phyloP scores from a whole-genome alignment of 2,113 vertebrate species.

The Microcebus jonahi region DNA sequence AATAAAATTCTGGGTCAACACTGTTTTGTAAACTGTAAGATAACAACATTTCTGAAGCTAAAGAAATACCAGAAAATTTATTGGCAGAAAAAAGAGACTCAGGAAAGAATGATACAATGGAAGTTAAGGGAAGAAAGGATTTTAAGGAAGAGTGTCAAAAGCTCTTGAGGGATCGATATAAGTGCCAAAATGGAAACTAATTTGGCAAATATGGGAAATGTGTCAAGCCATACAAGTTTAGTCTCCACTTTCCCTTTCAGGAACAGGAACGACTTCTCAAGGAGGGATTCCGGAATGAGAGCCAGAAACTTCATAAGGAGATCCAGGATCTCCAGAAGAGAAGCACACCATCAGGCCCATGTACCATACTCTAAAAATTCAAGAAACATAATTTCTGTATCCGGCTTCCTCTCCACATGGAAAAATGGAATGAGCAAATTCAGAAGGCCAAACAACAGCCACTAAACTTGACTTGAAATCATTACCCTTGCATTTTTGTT shows the following conservation, averaged over 20 bases:
- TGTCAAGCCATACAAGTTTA: neutral
- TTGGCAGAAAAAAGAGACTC: neutral
- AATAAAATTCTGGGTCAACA: neutral
- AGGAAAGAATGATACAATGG: neutral
- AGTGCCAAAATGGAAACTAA: neutral
- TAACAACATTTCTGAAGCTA: neutral
- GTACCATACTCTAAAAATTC: neutral
- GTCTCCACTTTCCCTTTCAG: neutral
- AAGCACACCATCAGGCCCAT: rapidly evolving
- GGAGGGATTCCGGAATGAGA: neutral
- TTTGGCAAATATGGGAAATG: neutral
- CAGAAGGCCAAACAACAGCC: neutral
- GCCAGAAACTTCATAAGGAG: neutral
- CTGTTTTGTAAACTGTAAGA: neutral
- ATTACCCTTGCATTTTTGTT: neutral
- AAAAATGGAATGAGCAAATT: neutral
- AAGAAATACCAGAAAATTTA: neutral
- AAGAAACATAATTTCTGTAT: neutral
- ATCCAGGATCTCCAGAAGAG: rapidly evolving
- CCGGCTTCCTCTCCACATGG: neutral
- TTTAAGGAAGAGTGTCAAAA: neutral
- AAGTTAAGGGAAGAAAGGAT: neutral
- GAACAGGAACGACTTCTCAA: neutral
- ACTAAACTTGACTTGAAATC: neutral
- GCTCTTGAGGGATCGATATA: neutral